phyloP scores from a whole-genome alignment of 2,113 vertebrate genomes.

The Prionailurus viverrinus region DNA sequence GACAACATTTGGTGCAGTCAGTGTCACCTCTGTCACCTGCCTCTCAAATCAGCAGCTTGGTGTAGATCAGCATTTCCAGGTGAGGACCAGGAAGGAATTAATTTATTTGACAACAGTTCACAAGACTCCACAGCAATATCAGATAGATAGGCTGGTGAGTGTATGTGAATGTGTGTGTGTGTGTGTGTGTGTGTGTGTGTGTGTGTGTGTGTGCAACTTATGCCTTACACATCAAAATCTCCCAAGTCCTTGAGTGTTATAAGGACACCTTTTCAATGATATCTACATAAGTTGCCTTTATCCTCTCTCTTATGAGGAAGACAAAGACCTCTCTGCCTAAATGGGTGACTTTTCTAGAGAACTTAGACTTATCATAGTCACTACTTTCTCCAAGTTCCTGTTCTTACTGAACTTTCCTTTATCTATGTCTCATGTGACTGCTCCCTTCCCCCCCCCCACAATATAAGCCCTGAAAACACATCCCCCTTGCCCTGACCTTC shows the following conservation, averaged over 20 bases:
- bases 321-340: not conserved
- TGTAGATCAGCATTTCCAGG: not conserved
- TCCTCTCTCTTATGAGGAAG: not conserved
- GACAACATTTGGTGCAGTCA: no score
- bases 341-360: not conserved
- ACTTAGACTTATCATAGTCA: not conserved
- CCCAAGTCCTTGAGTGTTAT: not conserved
- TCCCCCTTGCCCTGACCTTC: not conserved
- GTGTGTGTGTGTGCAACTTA: not conserved
- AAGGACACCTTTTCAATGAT: not conserved
- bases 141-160: not conserved
- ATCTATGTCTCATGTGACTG: accelerated
- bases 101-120: not conserved
- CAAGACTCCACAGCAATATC: not conserved
- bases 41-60: not conserved
- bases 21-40: accelerated
- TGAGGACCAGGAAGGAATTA: not conserved
- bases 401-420: not conserved
- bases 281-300: not conserved
- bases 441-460: not conserved
- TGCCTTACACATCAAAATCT: not conserved
- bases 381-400: not conserved
- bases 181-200: not conserved
- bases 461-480: not conserved
- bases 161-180: no score